Conservation (phyloP, 2,797 vertebrate species). For the Rhyacichthys aspro region DNA sequence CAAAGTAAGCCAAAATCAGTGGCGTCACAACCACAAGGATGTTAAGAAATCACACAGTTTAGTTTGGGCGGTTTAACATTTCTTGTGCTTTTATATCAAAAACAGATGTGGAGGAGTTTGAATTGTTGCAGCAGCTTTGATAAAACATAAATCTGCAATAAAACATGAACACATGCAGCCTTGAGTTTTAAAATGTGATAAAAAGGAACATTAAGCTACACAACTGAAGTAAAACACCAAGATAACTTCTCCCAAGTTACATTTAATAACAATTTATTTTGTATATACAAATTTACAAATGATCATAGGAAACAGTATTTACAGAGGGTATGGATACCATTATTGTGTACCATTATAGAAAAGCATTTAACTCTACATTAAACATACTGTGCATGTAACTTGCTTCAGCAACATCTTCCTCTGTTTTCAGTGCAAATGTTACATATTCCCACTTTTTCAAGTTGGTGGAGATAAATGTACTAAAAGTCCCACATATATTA, state of each 20-base stretch:
- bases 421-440: constrained; percentile 66
- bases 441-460: constrained; percentile 43
- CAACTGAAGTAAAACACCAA: constrained; percentile 12
- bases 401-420: constrained; percentile 30
- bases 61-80: constrained; percentile 19
- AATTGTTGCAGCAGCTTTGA: constrained; percentile 21
- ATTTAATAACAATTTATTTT: constrained; percentile 66
- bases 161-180: constrained; percentile 9
- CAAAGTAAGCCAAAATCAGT: constrained; percentile 7
- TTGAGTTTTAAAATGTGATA: constrained; percentile 7
- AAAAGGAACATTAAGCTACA: background rate
- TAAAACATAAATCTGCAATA: constrained; percentile 12
- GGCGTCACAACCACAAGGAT: constrained; percentile 40
- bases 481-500: background rate
- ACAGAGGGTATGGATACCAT: constrained; percentile 21
- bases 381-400: constrained; percentile 40
- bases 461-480: constrained; percentile 54
- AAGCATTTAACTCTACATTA: too few species aligned
- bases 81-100: constrained; percentile 41
- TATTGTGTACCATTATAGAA: constrained; percentile 24
- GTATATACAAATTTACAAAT: constrained; percentile 70
- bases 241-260: constrained; percentile 10
- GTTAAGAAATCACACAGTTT: constrained; percentile 8
- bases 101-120: constrained; percentile 16
- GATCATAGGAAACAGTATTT: constrained; percentile 45